Percentiles rank a stretch among this genome's conserved stretches.
These are phyloP conservation scores for Hydrolagus colliei DNA, from an alignment of 2,797 vertebrate genomes.

Conservation along the genomic window DNA sequence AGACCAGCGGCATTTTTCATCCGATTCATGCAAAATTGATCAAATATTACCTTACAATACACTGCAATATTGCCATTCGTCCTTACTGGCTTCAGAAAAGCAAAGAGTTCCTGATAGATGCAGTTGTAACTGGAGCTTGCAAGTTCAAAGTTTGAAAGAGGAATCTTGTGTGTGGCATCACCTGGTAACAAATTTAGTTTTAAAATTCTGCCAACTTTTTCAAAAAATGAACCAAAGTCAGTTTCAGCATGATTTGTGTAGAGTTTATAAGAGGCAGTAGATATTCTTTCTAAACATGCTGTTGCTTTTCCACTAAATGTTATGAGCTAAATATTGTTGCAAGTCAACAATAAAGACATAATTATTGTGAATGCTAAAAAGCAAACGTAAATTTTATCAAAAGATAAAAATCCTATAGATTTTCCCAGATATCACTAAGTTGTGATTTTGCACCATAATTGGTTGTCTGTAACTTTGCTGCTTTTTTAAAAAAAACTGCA, in stretches of 20 bases:
- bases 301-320: background rate
- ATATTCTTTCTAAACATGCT: background rate
- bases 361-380: background rate
- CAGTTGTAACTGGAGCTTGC: constrained; percentile 42
- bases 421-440: no score
- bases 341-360: background rate
- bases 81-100: constrained; percentile 47
- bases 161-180: constrained; percentile 60
- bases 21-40: background rate
- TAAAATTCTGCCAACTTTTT: constrained; percentile 1
- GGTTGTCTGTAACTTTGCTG: no score
- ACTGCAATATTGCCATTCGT: constrained; percentile 43
- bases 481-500: no score
- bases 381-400: no score
- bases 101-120: constrained; percentile 48
- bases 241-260: no score
- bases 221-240: background rate
- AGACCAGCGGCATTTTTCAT: background rate
- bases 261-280: no score
- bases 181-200: constrained; percentile 43
- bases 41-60: constrained; percentile 58
- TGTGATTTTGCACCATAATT: no score
- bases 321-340: background rate
- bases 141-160: constrained; percentile 54
- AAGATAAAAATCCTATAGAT: no score